Evolutionary conservation across 1,140 invertebrate species (phyloP).

Genomic region (Nylanderia fulva): DNA sequence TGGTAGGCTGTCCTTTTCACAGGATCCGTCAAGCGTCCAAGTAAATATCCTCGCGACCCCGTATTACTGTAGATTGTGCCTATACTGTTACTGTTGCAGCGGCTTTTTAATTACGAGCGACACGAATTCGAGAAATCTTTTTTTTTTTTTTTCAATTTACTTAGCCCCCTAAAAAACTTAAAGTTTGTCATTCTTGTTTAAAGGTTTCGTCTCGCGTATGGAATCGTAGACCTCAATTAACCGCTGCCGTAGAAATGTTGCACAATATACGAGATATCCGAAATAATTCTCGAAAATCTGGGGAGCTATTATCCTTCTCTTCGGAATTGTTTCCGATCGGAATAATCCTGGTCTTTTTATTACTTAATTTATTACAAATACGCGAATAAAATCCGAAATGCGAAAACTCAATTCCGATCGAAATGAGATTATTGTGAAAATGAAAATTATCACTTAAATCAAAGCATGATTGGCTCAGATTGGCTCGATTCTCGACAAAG

Average conservation of each 20-base stretch:
- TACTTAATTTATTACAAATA: too few relatives aligned
- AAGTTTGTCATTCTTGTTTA: neutral
- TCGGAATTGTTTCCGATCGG: neutral
- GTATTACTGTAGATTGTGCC: conserved; percentile 61
- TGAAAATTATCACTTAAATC: too few relatives aligned
- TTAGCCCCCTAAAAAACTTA: neutral
- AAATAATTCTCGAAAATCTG: neutral
- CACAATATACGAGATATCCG: conserved; percentile 9
- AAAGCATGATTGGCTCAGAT: too few relatives aligned
- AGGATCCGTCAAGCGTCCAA: conserved; percentile 86
- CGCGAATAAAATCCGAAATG: too few relatives aligned
- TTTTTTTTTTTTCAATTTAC: neutral
- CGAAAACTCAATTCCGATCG: too few relatives aligned
- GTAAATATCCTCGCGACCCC: conserved; percentile 84
- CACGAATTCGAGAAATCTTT: neutral
- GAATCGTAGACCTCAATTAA: conserved; percentile 41
- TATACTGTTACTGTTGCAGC: conserved; percentile 25
- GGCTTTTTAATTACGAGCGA: conserved; percentile 49
- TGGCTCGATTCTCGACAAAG: too few relatives aligned
- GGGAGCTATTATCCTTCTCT: neutral
- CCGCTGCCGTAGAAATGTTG: conserved; percentile 25
- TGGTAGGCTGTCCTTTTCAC: conserved; percentile 86
- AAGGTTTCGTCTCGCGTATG: neutral
- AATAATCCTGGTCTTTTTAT: too few relatives aligned
- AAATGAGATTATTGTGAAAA: too few relatives aligned